These are phyloP conservation scores for Drosophila cracens DNA, from an alignment of 2,888 invertebrate genomes.

Conservation along the genomic window DNA sequence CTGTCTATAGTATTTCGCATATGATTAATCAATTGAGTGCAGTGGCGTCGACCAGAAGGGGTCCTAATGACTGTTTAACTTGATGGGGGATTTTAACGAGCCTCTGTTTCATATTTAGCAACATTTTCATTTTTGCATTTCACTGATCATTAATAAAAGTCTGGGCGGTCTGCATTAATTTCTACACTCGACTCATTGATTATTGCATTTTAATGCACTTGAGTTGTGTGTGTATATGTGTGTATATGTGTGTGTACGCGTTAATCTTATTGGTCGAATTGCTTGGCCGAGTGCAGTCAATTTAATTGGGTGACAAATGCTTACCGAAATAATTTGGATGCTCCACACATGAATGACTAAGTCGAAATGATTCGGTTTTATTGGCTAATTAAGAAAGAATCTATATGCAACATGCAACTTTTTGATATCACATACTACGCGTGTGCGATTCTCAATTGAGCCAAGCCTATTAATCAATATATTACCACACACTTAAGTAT, in stretches of 20 bases:
- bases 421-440: conserved; percentile 48
- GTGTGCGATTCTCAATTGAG: conserved; percentile 68
- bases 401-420: conserved; percentile 23
- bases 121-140: conserved; percentile 69
- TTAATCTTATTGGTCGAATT: conserved; percentile 18
- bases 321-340: conserved; percentile 74
- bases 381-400: conserved; percentile 74
- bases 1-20: conserved; percentile 60
- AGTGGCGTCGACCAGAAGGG: conserved; percentile 41
- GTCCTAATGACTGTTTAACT: not conserved
- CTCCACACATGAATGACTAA: conserved; percentile 79
- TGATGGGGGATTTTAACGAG: conserved; percentile 6
- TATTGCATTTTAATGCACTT: conserved; percentile 26
- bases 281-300: conserved; percentile 53
- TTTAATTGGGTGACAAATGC: conserved; percentile 81
- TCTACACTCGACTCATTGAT: conserved; percentile 23
- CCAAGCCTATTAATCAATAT: conserved; percentile 70
- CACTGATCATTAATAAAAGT: conserved; percentile 78
- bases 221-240: conserved; percentile 31
- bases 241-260: conserved; percentile 20
- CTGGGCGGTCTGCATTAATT: conserved; percentile 64
- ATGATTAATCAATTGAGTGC: conserved; percentile 70
- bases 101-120: conserved; percentile 37
- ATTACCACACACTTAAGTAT: conserved; percentile 12
- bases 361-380: conserved; percentile 76